phyloP scores from a whole-genome alignment of 2,113 vertebrate species.

The Notarius lentiginosus region DNA sequence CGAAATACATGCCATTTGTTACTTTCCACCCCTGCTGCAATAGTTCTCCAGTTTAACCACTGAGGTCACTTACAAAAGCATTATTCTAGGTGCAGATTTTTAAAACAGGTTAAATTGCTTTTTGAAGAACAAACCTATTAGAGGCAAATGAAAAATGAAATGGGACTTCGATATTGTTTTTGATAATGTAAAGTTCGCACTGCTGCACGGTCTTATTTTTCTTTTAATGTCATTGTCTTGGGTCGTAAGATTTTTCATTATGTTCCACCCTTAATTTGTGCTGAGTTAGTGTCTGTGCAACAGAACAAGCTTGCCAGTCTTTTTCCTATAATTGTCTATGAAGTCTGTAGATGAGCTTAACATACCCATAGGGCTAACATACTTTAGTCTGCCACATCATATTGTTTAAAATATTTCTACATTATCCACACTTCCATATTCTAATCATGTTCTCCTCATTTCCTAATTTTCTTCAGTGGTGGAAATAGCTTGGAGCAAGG shows the following conservation, averaged over 20 bases:
- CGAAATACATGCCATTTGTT: no score
- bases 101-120: not conserved
- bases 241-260: not conserved
- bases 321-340: slow-evolving; percentile 31
- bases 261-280: not conserved
- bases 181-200: not conserved
- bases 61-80: not conserved
- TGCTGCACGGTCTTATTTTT: not conserved
- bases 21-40: not conserved
- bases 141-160: slow-evolving; percentile 11
- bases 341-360: slow-evolving; percentile 22
- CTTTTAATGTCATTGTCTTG: not conserved
- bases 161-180: not conserved
- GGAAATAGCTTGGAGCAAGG: slow-evolving; percentile 52
- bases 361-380: slow-evolving; percentile 22
- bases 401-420: slow-evolving; percentile 29
- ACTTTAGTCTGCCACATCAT: slow-evolving; percentile 9
- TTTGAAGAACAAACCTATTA: not conserved
- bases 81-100: not conserved
- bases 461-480: slow-evolving; percentile 45
- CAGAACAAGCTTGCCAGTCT: not conserved
- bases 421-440: slow-evolving; percentile 39
- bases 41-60: not conserved
- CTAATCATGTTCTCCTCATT: slow-evolving; percentile 47
- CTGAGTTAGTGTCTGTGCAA: not conserved